Conservation (phyloP, 2,797 vertebrate species). For the Falco concolor region DNA sequence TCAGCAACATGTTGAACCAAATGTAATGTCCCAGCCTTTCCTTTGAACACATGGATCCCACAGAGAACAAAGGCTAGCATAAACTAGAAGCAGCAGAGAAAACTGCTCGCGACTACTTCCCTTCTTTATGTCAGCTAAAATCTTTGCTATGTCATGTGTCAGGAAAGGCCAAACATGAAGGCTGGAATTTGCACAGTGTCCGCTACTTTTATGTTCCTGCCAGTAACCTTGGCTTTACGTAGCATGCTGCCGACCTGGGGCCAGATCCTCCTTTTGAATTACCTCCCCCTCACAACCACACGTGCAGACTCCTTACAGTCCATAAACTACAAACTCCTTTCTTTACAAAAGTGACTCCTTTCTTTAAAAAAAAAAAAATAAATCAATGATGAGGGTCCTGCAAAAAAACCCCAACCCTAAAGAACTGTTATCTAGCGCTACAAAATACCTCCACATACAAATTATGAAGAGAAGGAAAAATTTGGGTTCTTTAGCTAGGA, state of each 20-base stretch:
- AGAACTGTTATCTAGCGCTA: neutral
- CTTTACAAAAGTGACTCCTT: neutral
- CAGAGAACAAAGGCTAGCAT: neutral
- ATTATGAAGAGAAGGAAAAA: neutral
- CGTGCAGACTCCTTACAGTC: rapidly evolving
- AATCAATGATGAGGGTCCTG: neutral
- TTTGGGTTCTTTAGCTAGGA: neutral
- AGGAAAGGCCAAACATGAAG: rapidly evolving
- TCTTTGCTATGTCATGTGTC: neutral
- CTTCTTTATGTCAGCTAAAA: neutral
- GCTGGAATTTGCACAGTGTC: neutral
- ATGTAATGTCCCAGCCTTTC: neutral
- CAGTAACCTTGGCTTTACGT: neutral
- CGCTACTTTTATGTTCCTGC: neutral
- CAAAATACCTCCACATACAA: neutral
- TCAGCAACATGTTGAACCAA: neutral
- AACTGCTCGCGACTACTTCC: neutral
- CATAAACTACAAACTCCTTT: rapidly evolving
- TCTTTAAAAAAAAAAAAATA: neutral
- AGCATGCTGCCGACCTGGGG: neutral
- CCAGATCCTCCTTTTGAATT: neutral
- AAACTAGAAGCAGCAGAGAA: neutral
- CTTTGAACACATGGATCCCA: neutral
- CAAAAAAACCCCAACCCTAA: neutral
- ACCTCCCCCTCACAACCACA: neutral